These are phyloP conservation scores for Tachysurus fulvidraco DNA, from an alignment of 2,113 vertebrate genomes.

Conservation along the genomic window DNA sequence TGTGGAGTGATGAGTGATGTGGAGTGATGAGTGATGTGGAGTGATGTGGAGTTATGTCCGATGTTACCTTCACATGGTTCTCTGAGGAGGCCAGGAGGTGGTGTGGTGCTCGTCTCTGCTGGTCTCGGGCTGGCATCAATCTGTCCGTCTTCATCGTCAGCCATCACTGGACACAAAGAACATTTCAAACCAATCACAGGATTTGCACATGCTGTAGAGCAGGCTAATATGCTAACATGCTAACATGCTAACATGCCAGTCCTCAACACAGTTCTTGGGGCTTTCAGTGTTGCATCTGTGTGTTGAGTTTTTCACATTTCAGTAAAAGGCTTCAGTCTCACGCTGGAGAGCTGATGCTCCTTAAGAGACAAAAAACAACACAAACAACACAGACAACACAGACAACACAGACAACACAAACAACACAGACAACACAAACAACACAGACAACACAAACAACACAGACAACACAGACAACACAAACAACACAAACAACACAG, in stretches of 20 bases:
- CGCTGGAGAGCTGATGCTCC: not conserved
- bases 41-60: not conserved
- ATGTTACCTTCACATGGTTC: conserved; percentile 72
- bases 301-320: not conserved
- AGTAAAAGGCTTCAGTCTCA: not conserved
- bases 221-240: conserved; percentile 2
- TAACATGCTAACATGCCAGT: not conserved
- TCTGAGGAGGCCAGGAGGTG: conserved; percentile 30
- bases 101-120: conserved; percentile 46
- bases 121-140: conserved; percentile 55
- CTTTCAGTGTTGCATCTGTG: not conserved
- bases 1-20: not conserved
- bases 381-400: too few relatives aligned
- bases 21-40: not conserved
- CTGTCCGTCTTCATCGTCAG: conserved; percentile 61
- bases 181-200: not conserved
- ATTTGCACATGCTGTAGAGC: conserved; percentile 37
- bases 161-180: conserved; percentile 57
- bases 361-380: not conserved
- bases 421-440: not conserved
- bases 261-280: too few relatives aligned
- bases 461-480: not conserved
- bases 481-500: too few relatives aligned
- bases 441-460: not conserved
- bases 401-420: not conserved